Evolutionary conservation across 2,888 invertebrate genomes (phyloP), one percentile per base, ranked within the genome.

Genomic region (Cerastis rubricosa): DNA sequence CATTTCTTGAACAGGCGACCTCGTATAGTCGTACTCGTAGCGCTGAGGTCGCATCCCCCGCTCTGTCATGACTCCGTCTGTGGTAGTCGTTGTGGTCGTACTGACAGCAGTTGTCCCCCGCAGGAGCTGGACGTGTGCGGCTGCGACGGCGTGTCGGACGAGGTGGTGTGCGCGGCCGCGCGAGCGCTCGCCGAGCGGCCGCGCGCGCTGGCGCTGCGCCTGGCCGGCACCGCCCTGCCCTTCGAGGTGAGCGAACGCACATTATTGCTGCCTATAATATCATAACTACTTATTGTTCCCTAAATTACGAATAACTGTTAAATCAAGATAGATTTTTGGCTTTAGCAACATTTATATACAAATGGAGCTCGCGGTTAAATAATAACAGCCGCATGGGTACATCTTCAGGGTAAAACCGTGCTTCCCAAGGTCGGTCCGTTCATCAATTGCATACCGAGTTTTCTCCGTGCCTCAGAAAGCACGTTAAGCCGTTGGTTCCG

Each of bases 101-200:
- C 14, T 57, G 25, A 25, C 2, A 14, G 25, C 14, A 25, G 63
- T 2, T 12, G 7, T 9, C 29, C 8, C 29, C 19, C 59, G 74
- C n/a, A 95, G 95, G 94, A 94, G 85, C 47, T 96, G 72, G 96
- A 96, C 91, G 90, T 91, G 82, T 94, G 95, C 88, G 96, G 95
- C 3, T 95, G 95, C 89, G 94, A 95, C 88, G 82, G 86, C 74
- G 92, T 96, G 79, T 91, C 94, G 47, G 94, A 91, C 35, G 93
- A 92, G 74, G 84, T 94, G 84, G 90, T 93, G 71, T 66, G 65
- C 29, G 93, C 93, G 68, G 95, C 93, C 22, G 83, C 67, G 76
- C 87, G 84, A 1, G 93, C 93, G 80, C 87, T 95, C 49, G 45
- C 63, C 12, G 57, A 8, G 45, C 83, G 81, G 0, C 95, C 95